Evolutionary conservation across 2,797 vertebrate species (phyloP).

Genomic region (Siniperca undulata): DNA sequence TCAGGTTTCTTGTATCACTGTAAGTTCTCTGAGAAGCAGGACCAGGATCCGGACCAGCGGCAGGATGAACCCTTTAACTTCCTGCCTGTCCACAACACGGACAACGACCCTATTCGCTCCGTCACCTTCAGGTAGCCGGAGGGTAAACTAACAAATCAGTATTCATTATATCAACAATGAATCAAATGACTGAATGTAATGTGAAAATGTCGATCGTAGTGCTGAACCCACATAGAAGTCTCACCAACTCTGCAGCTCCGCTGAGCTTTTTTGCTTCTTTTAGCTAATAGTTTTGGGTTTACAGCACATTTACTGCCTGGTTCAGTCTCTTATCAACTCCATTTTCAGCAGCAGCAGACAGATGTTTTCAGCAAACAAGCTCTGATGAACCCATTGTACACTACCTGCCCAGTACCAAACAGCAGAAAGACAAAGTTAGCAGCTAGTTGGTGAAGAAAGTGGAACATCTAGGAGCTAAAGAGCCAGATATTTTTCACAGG

Average conservation of each 20-base stretch:
- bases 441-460: background rate
- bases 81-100: slow-evolving; percentile 79
- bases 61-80: slow-evolving; percentile 90
- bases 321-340: background rate
- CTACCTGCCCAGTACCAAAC: background rate
- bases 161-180: background rate
- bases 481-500: background rate
- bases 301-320: background rate
- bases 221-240: background rate
- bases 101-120: slow-evolving; percentile 87
- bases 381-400: background rate
- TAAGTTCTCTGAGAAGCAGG: slow-evolving; percentile 86
- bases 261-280: background rate
- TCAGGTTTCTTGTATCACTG: slow-evolving; percentile 95
- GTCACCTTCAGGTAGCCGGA: slow-evolving; percentile 89
- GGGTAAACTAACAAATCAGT: background rate
- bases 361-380: background rate
- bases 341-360: background rate
- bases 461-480: background rate
- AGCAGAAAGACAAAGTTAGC: background rate
- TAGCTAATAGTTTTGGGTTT: background rate
- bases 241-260: background rate
- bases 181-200: background rate
- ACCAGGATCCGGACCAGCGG: slow-evolving; percentile 69
- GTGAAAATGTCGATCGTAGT: background rate